Percentiles rank a stretch among this genome's conserved stretches.
Conservation (phyloP, 2,888 invertebrate genomes). For the Pristionchus fissidentatus region DNA sequence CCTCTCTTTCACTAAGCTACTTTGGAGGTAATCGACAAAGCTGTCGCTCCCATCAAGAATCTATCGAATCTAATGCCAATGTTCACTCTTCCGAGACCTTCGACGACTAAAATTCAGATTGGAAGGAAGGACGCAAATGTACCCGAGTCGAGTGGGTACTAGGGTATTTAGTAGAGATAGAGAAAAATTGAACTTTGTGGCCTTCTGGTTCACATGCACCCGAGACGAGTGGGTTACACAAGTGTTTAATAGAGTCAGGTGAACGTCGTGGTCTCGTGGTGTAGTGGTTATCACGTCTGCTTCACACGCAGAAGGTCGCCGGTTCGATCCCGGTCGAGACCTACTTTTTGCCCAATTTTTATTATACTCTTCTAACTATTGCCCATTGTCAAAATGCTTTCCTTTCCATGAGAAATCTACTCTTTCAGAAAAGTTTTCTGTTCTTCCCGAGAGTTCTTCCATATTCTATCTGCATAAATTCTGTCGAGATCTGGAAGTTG, state of each 20-base stretch:
- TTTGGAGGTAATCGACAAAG: slow-evolving; percentile 56
- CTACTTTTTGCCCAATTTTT: background rate
- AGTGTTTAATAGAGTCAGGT: background rate
- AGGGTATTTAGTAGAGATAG: background rate
- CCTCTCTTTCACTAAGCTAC: background rate
- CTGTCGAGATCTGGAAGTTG: background rate
- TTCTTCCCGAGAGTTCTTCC: background rate
- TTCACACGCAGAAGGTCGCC: slow-evolving; percentile 60
- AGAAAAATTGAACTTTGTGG: background rate
- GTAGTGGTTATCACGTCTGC: slow-evolving; percentile 60
- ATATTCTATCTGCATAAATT: slow-evolving; percentile 17
- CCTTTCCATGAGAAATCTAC: background rate
- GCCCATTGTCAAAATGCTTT: too few relatives aligned
- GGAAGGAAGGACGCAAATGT: slow-evolving; percentile 12
- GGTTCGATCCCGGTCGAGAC: slow-evolving; percentile 55
- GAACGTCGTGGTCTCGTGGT: slow-evolving; percentile 50
- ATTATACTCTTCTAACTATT: background rate
- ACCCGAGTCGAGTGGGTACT: background rate
- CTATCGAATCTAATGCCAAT: slow-evolving; percentile 59
- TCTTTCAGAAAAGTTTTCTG: background rate
- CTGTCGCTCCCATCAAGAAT: slow-evolving; percentile 59
- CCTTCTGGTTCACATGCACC: slow-evolving; percentile 58
- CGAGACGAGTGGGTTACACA: background rate
- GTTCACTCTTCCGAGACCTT: slow-evolving; percentile 51
- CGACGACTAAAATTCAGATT: slow-evolving; percentile 33